Evolutionary conservation across 2,797 vertebrate species (phyloP).

Genomic region (Mallotus villosus): DNA sequence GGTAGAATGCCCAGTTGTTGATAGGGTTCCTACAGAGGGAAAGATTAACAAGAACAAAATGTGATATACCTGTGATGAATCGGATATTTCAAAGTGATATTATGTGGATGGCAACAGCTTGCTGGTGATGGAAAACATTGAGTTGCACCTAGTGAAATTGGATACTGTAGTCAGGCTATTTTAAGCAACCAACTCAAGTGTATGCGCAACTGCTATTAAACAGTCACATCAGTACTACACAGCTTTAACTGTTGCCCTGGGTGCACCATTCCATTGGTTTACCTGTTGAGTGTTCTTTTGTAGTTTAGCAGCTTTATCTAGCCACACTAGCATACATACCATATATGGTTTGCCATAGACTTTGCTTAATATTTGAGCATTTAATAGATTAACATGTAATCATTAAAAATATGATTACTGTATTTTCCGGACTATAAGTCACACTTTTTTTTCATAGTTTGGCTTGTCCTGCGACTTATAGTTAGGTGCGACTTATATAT

Average conservation of each 20-base stretch:
- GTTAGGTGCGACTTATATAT: too few relatives aligned
- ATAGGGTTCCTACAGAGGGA: slow-evolving; percentile 77
- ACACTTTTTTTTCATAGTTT: too few relatives aligned
- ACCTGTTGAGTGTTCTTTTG: too few relatives aligned
- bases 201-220: slow-evolving; percentile 39
- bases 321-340: slow-evolving; percentile 9
- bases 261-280: too few relatives aligned
- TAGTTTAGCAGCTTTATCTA: too few relatives aligned
- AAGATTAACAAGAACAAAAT: not conserved
- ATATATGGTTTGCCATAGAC: not conserved
- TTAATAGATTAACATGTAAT: too few relatives aligned
- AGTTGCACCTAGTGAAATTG: slow-evolving; percentile 62
- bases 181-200: slow-evolving; percentile 44
- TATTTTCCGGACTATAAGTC: too few relatives aligned
- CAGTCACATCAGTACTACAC: not conserved
- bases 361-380: too few relatives aligned
- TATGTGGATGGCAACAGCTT: slow-evolving; percentile 20
- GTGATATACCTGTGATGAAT: slow-evolving; percentile 9
- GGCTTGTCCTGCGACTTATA: too few relatives aligned
- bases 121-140: slow-evolving; percentile 58
- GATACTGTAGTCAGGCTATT: slow-evolving; percentile 67
- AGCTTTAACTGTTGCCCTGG: too few relatives aligned
- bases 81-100: slow-evolving; percentile 20
- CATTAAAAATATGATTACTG: too few relatives aligned
- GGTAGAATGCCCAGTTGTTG: slow-evolving; percentile 88